Base-by-base conservation (phyloP, 2,797 vertebrate genomes). In the Micromesistius poutassou region DNA sequence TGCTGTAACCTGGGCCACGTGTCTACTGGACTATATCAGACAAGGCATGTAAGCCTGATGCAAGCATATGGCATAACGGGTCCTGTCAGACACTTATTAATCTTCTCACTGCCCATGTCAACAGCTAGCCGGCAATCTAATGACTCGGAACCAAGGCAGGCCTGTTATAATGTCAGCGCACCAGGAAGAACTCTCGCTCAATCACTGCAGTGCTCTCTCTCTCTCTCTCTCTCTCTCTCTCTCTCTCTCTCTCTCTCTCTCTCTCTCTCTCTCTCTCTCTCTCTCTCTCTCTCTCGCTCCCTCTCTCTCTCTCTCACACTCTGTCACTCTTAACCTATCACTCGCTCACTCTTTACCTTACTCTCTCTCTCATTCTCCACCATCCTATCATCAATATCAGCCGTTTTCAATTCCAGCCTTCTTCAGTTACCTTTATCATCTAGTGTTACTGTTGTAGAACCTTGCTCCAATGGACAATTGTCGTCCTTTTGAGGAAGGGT, bases 91-190 rank as follows among this genome's bases (percentile, higher is more conserved):
- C 83, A 87, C 87, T 85, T 91, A 93, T 94, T 92, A 93, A 93
- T 93, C 92, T 93, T 92, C 84, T 85, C 74, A 68, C 76, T 83
- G 84, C 86, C 77, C 78, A 71, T 91, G 92, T 89, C 91, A 88
- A 89, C 92, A 89, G 88, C 86, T 91, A 90, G 88, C 90, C 89
- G n/a, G 88, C 82, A 83, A 90, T 90, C 79, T 92, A 94, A 94
- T 94, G 93, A 93, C 87, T 91, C 88, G 90, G 88, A 89, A 91
- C 91, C 74, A 85, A 91, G 88, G 85, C 88, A 75, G 73, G 78
- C 89, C 88, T 90, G 79, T 88, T 91, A 89, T 92, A 92, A 92
- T 93, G 89, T 93, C 89, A 89, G 90, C 88, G 88, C 74, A 88
- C 83, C 84, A 88, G 88, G 88, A 90, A 70, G 87, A 83, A 19